Base-by-base conservation (phyloP, 2,888 invertebrate genomes). In the Prionchulus punctatus region DNA sequence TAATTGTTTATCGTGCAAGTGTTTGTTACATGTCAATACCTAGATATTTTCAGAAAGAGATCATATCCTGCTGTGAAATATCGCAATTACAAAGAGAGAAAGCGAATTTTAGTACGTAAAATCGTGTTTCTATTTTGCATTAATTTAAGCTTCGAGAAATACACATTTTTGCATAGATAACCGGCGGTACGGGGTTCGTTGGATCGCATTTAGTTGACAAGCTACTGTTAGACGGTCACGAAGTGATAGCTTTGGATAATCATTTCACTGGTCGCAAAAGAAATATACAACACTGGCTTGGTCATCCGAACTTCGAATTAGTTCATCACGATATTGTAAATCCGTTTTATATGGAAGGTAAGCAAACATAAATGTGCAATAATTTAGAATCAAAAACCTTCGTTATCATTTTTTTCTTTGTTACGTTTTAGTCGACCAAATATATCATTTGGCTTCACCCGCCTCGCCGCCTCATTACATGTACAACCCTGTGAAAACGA, bases 381-480 rank as follows among this genome's bases (percentile, higher is more conserved):
- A n/a, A n/a, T n/a, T n/a, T n/a, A n/a, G n/a, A n/a, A n/a, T n/a
- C n/a, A n/a, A n/a, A n/a, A n/a, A n/a, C n/a, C n/a, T n/a, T n/a
- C n/a, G n/a, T n/a, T n/a, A n/a, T n/a, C n/a, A n/a, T n/a, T n/a
- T 55, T 59, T 25, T 30, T 53, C 53, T 54, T 55, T 1, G 18
- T 61, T n/a, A 53, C 47, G 52, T 64, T 66, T n/a, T 67, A 75
- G 77, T 77, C 36, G 75, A 77, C 61, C 73, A 98, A 77, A 94
- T 99, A 68, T 98, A 96, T 73, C 96, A 99, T 72, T 78, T 98
- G 68, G 98, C 98, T 23, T 94, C 94, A 70, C 98, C 98, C 12
- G 98, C 98, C 1, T 92, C 92, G 64, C 98, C 98, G 26, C 94
- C 92, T 0, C 96, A 98, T 76, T 99, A 98, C 71, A 98, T 98